These are phyloP conservation scores for Arizona elegans DNA, from an alignment of 2,113 vertebrate genomes.

Conservation along the genomic window DNA sequence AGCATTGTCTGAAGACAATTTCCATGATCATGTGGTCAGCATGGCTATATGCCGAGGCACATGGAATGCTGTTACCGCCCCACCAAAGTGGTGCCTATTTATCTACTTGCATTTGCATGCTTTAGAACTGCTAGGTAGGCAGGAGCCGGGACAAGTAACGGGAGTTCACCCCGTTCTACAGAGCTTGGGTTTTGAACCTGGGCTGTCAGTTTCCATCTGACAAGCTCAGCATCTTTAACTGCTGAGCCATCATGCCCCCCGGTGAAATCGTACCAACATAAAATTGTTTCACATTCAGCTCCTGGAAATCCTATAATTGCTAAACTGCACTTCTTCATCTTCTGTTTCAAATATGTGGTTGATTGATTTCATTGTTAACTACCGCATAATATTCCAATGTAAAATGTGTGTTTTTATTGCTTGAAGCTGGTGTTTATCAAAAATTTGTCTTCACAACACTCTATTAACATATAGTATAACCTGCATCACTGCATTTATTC, in stretches of 20 bases:
- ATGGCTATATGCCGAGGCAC: background rate
- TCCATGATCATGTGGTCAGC: background rate
- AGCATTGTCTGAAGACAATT: background rate
- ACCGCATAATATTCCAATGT: background rate
- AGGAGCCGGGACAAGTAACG: background rate
- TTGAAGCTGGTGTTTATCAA: background rate
- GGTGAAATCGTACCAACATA: background rate
- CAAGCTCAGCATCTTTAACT: background rate
- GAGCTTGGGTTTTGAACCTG: background rate
- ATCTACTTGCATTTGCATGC: background rate
- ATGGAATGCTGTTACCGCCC: background rate
- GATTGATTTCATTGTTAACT: background rate
- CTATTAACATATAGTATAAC: background rate
- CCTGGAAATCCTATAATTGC: background rate
- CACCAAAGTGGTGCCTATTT: background rate
- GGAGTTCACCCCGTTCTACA: background rate
- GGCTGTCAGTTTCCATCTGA: background rate
- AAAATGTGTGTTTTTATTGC: background rate
- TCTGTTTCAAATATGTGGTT: background rate
- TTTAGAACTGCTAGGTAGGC: background rate
- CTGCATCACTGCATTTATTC: background rate
- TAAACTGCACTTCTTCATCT: background rate
- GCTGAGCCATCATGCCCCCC: background rate
- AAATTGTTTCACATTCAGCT: background rate
- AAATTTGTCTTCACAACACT: background rate